Base-by-base conservation (phyloP, 2,888 invertebrate species). In the Cepaea hortensis region DNA sequence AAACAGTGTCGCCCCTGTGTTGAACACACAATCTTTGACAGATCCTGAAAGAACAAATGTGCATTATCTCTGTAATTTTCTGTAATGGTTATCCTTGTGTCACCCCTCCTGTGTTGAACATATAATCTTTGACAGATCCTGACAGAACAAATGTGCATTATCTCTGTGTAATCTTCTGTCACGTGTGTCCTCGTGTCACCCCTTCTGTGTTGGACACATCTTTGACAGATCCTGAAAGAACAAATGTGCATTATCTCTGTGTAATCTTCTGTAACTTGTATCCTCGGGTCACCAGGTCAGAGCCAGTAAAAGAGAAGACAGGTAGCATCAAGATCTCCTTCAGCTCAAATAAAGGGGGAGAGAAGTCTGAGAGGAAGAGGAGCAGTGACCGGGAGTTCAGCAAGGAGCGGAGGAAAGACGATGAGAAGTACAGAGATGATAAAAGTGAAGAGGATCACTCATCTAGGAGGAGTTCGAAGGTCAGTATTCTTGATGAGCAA, bases 321-420 rank as follows among this genome's bases (percentile, higher is more conserved):
- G 50, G 72, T 65, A 73, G 6, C 65, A 75, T 85, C 62, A 85
- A 81, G 70, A 85, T 85, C 11, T 85, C 85, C 46, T 23, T 85
- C 11, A 76, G 79, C 79, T 85, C 80, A 18, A 79, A n/a, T n/a
- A 85, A 81, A n/a, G 62, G 72, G 50, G 85, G 77, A 15, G 81
- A 81, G 65, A 81, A 55, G 68, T 62, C 81, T 46, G 84, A 84
- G 76, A 84, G 65, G n/a, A 75, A 84, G 46, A 76, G 84, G 48
- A 77, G 77, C 18, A 20, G 46, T 35, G 84, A 84, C 65, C 62
- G 80, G 46, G 72, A 85, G 61, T 70, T 50, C 50, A 81, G 81
- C 72, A 68, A 70, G 73, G 72, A 85, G 62, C 65, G 62, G 7
- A 81, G 48, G 46, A 79, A 62, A 72, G 81, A 85, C 55, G 77